Conservation (phyloP, 2,888 invertebrate genomes). For the Polyommatus icarus region DNA sequence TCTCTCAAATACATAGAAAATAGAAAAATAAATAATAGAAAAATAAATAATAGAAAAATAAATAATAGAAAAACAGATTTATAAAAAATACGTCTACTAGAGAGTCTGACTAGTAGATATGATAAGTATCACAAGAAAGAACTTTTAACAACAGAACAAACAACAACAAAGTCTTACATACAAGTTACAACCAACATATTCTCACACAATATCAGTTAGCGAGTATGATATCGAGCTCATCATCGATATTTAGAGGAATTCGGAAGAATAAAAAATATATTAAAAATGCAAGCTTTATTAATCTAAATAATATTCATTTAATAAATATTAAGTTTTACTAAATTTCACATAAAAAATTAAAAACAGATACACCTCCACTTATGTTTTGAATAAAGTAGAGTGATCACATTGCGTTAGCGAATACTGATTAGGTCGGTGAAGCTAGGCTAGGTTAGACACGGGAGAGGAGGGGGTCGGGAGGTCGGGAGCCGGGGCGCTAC, state of each 20-base stretch:
- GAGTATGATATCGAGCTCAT: conserved; percentile 58
- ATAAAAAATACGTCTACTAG: not conserved
- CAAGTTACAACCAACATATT: conserved; percentile 8
- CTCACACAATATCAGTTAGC: conserved; percentile 23
- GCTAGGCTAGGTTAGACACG: conserved; percentile 47
- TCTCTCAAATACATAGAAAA: not conserved
- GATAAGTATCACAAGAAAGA: not conserved
- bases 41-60: not conserved
- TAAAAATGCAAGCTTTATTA: conserved; percentile 79
- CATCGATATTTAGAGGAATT: conserved; percentile 59
- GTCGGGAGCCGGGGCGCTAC: conserved; percentile 75
- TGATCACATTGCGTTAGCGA: conserved; percentile 72
- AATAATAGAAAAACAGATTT: not conserved
- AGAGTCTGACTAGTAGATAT: not conserved
- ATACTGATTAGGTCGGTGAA: conserved; percentile 70
- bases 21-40: not conserved
- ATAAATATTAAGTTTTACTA: conserved; percentile 53
- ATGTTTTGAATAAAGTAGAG: conserved; percentile 64
- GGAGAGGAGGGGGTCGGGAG: conserved; percentile 46
- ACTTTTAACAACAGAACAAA: not conserved
- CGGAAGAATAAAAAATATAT: conserved; percentile 59
- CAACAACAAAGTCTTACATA: not conserved
- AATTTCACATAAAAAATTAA: conserved; percentile 59
- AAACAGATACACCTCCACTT: conserved; percentile 65
- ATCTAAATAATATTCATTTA: conserved; percentile 72